Evolutionary conservation across 2,797 vertebrate species (phyloP).

Genomic region (Sebastes steindachneri): DNA sequence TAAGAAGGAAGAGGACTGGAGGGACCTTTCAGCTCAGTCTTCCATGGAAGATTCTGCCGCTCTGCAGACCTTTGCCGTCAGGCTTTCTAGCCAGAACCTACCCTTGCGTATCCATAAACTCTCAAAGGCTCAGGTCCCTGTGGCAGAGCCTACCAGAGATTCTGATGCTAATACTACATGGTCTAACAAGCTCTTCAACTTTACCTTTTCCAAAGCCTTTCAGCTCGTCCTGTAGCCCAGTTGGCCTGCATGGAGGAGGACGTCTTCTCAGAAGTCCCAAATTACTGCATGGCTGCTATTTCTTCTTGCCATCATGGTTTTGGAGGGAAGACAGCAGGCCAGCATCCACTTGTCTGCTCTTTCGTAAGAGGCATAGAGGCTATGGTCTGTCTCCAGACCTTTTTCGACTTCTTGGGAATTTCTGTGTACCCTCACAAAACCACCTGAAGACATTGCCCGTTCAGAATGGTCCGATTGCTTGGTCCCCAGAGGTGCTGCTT

Average conservation of each 20-base stretch:
- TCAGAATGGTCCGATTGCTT: too few species aligned
- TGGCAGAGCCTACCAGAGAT: background rate
- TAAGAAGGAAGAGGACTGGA: background rate
- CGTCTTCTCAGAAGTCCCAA: background rate
- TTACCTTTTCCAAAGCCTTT: background rate
- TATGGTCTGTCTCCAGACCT: background rate
- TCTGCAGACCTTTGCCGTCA: slow-evolving; percentile 11
- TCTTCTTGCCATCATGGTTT: background rate
- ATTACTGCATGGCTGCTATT: background rate
- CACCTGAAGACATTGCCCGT: background rate
- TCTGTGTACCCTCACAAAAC: background rate
- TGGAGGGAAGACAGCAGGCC: background rate
- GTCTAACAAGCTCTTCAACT: background rate
- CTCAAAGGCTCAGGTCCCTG: background rate
- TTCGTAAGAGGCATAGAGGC: background rate
- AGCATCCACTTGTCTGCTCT: background rate
- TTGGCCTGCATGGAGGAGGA: background rate
- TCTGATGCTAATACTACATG: background rate
- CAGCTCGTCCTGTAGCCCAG: background rate
- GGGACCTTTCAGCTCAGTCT: background rate
- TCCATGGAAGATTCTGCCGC: background rate
- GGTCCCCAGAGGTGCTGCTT: too few species aligned
- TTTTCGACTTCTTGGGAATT: background rate
- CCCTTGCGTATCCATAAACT: slow-evolving; percentile 11
- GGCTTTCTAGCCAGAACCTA: background rate